These are phyloP conservation scores for Danionella dracula DNA, from an alignment of 2,797 vertebrate species.

Conservation along the genomic window DNA sequence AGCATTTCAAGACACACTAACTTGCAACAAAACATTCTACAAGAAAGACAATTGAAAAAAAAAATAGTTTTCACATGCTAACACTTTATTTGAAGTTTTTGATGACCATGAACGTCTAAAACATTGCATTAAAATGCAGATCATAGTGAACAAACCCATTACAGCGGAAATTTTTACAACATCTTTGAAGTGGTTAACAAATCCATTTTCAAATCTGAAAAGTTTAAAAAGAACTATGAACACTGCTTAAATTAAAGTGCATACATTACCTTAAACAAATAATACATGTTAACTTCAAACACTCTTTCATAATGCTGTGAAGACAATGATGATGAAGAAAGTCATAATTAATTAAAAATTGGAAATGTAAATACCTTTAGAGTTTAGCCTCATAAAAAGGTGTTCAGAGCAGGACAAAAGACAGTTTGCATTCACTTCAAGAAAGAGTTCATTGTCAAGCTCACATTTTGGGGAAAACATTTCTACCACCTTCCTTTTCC, in stretches of 20 bases:
- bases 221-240: not conserved
- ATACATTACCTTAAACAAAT: constrained; percentile 4
- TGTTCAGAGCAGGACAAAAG: not conserved
- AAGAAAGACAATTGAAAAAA: not conserved
- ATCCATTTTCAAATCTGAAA: constrained; percentile 8
- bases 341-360: constrained; percentile 1
- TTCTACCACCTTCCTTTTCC: not conserved
- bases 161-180: not conserved
- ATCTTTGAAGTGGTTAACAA: not conserved
- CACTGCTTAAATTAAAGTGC: constrained; percentile 27
- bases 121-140: constrained; percentile 28
- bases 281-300: not conserved
- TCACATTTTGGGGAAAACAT: not conserved
- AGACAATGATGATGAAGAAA: not conserved
- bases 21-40: not conserved
- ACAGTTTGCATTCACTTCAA: not conserved
- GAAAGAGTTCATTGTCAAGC: not conserved
- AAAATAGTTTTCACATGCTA: not conserved
- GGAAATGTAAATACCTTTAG: not conserved
- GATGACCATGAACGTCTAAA: constrained; percentile 11
- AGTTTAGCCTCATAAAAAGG: not conserved
- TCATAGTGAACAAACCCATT: not conserved
- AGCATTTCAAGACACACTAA: too few relatives aligned
- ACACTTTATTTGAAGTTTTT: constrained; percentile 21
- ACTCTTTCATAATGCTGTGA: not conserved